Evolutionary conservation across 2,797 vertebrate genomes (phyloP).

Genomic region (Platalea minor): DNA sequence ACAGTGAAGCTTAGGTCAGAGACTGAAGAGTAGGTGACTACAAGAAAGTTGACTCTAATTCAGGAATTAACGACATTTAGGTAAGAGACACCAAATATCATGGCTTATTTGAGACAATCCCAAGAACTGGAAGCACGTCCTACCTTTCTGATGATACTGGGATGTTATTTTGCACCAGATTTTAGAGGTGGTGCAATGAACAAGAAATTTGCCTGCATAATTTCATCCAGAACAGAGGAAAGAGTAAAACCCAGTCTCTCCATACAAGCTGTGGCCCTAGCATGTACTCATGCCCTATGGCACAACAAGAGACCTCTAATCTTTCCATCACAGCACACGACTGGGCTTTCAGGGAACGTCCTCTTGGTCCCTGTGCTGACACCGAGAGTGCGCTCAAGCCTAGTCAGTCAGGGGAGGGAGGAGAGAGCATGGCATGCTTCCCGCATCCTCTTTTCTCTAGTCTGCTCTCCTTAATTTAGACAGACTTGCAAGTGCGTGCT

Average conservation of each 20-base stretch:
- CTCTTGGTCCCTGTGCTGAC: background rate
- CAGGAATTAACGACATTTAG: background rate
- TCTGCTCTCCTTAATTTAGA: background rate
- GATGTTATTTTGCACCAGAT: background rate
- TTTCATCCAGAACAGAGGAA: background rate
- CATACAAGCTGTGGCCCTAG: background rate
- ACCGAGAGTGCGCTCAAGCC: background rate
- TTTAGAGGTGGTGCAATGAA: background rate
- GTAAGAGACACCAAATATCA: background rate
- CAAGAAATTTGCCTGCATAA: background rate
- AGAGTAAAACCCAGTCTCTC: background rate
- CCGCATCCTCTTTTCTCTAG: background rate
- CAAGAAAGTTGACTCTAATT: background rate
- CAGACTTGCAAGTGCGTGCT: background rate
- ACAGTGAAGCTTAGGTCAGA: background rate
- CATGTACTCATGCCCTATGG: no score
- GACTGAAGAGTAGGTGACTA: accelerated
- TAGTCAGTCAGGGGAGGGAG: background rate
- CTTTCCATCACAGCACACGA: background rate
- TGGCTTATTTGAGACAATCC: background rate
- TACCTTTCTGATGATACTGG: background rate
- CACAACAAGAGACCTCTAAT: background rate
- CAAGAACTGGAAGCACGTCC: background rate
- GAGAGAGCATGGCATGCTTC: background rate
- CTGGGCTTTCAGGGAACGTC: background rate